Evolutionary conservation across 1,140 invertebrate genomes (phyloP), one percentile per base, ranked within the genome.

Genomic region (Lithobius niger): DNA sequence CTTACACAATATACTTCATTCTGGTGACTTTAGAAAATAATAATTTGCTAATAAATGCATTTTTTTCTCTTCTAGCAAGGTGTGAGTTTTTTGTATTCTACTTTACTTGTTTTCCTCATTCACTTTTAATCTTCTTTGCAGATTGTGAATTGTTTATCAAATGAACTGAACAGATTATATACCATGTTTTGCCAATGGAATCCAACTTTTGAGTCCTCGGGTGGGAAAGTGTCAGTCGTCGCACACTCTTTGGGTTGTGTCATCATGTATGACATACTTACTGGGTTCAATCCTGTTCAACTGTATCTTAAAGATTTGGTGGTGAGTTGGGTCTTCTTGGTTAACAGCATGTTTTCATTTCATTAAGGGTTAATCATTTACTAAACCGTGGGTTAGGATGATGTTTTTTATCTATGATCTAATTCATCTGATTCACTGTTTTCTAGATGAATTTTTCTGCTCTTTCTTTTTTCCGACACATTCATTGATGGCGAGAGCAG

Each of bases 201-300:
- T 71, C 83, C 84, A 1, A 71, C 75, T 61, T 79, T 78, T 65
- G 68, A 72, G 59, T 72, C 71, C 19, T 81, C 77, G 71, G 76
- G 78, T 58, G 82, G 83, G 22, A 82, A 83, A 67, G 79, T 87
- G 21, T 86, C 83, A 28, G 77, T 85, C 52, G 72, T 85, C 36
- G 84, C 83, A 26, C 85, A 88, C 71, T 87, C 84, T 1, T 68
- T 87, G n/a, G 84, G 84, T 52, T 82, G 80, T 69, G 84, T 88
- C 26, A 86, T 88, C 58, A 77, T 80, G 0, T 87, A 86, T 67
- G 84, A 88, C 64, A 84, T 87, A 59, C 74, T 87, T 27, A 86
- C 82, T 27, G 80, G 81, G 22, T 86, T 81, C 79, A 76, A 76
- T 54, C 76, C 74, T n/a, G 64, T 74, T 3, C 56, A 69, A 42